These are phyloP conservation scores for Eulimnadia texana DNA, from an alignment of 1,140 invertebrate species.

Conservation along the genomic window DNA sequence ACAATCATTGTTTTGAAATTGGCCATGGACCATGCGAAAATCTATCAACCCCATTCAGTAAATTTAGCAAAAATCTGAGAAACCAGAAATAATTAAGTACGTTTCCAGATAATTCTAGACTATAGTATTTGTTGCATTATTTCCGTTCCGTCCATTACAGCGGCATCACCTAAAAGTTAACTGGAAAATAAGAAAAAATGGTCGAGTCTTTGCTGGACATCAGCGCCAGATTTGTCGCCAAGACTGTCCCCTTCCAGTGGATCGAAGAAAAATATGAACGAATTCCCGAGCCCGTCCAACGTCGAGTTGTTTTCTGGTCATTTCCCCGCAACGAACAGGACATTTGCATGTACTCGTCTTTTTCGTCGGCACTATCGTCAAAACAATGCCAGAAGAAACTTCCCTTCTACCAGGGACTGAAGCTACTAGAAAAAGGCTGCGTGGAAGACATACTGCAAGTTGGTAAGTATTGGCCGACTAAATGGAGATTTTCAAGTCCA, in stretches of 20 bases:
- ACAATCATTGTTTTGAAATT: not conserved
- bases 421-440: slow-evolving; percentile 58
- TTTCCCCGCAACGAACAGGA: slow-evolving; percentile 70
- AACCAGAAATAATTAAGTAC: no score
- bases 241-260: slow-evolving; percentile 65
- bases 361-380: slow-evolving; percentile 24
- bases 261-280: slow-evolving; percentile 71
- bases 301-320: slow-evolving; percentile 72
- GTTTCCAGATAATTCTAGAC: no score
- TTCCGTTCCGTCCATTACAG: no score
- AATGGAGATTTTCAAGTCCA: no score
- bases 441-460: slow-evolving; percentile 75
- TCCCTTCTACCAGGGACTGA: slow-evolving; percentile 68
- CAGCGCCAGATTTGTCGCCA: slow-evolving; percentile 63
- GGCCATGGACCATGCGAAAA: not conserved
- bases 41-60: not conserved
- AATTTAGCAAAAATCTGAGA: no score
- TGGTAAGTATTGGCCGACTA: slow-evolving; percentile 53
- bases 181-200: not conserved
- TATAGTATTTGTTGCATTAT: no score
- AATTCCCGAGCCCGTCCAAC: slow-evolving; percentile 72
- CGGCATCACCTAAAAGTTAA: no score
- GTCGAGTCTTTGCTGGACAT: slow-evolving; percentile 49
- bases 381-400: slow-evolving; percentile 37
- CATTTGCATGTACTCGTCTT: slow-evolving; percentile 76